A percentile compares a stretch with the other conserved stretches of the same genome.
phyloP scores from a whole-genome alignment of 2,888 invertebrate genomes.

The Agrypnus murinus region DNA sequence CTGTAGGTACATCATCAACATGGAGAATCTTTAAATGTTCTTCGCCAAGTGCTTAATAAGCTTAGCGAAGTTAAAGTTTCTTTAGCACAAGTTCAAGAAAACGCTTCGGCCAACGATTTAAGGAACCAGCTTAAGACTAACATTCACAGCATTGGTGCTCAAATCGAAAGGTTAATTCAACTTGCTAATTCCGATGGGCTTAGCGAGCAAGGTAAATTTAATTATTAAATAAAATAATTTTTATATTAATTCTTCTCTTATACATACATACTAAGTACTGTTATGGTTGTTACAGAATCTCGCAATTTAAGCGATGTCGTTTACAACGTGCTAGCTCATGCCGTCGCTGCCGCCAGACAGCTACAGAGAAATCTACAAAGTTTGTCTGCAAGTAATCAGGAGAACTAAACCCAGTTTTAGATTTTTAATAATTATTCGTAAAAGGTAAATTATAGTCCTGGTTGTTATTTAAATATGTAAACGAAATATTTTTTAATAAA shows the following conservation, averaged over 20 bases:
- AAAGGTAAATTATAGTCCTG: no score
- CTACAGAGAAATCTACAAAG: neutral
- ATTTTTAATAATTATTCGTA: no score
- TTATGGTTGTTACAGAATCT: neutral
- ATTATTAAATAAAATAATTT: no score
- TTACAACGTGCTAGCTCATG: neutral
- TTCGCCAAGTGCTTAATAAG: neutral
- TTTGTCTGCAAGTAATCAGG: neutral
- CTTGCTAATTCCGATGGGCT: neutral
- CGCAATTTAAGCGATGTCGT: neutral
- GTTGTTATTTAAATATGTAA: no score
- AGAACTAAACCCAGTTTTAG: no score
- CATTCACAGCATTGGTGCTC: neutral
- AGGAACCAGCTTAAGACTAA: neutral
- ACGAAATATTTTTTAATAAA: no score
- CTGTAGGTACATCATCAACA: no score
- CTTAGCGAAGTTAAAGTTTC: neutral
- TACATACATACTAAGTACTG: no score
- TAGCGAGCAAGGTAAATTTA: neutral
- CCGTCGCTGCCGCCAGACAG: neutral
- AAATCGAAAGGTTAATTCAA: constrained; percentile 12
- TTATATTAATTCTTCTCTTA: no score
- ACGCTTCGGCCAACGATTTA: neutral
- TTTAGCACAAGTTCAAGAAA: neutral
- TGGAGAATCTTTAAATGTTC: no score